Percentiles rank a stretch among this genome's conserved stretches.
phyloP scores from a whole-genome alignment of 2,113 vertebrate species.

The rat (Rattus norvegicus) region GRCr8 NC_086020.1:221125001-221125500 shows the following conservation, averaged over 20 bases:
- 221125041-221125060: neutral
- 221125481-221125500: neutral
- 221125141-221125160: neutral
- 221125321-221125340: neutral
- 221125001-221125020: neutral
- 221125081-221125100: neutral
- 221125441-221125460: too few relatives aligned
- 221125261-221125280: neutral
- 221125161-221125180: neutral
- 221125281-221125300: neutral
- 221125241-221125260: neutral
- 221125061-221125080: neutral
- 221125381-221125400: neutral
- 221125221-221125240: neutral
- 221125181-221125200: neutral
- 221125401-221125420: neutral
- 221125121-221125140: neutral
- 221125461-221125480: neutral
- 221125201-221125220: neutral
- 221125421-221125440: neutral
- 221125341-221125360: neutral
- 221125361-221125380: neutral
- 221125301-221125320: neutral
- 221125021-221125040: conserved; percentile 21
- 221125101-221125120: neutral